A percentile compares a stretch with the other conserved stretches of the same genome.
These are phyloP conservation scores for Columba livia DNA, from an alignment of 2,113 vertebrate genomes.

Conservation along the genomic window DNA sequence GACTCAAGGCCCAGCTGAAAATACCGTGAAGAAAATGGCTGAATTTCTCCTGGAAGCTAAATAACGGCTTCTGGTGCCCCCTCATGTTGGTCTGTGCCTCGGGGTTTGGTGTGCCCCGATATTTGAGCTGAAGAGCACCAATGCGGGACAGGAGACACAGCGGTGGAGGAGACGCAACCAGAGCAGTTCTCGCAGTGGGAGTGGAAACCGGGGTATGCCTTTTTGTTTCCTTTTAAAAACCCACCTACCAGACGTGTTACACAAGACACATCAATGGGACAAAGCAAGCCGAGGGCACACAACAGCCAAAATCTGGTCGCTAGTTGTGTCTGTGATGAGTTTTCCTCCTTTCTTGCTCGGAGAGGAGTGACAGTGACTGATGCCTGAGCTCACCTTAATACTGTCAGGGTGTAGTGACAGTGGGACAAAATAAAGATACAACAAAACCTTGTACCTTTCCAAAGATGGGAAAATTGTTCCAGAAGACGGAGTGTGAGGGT, in stretches of 20 bases:
- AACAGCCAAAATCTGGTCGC: not conserved
- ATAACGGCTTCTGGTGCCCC: not conserved
- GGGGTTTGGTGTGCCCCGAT: not conserved
- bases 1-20: slow-evolving; percentile 12
- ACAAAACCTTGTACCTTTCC: slow-evolving; percentile 24
- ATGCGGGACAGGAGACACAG: not conserved
- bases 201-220: not conserved
- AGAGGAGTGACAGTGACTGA: not conserved
- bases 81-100: not conserved
- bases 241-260: not conserved
- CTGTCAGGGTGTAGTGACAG: not conserved
- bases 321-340: not conserved
- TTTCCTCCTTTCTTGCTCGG: not conserved
- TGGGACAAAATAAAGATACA: slow-evolving; percentile 7
- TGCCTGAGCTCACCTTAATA: not conserved
- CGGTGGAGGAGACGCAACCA: not conserved
- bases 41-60: not conserved
- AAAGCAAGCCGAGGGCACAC: not conserved
- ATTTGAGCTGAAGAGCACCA: slow-evolving; percentile 8
- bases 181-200: not conserved
- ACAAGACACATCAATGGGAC: not conserved
- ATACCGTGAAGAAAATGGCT: not conserved
- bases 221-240: not conserved
- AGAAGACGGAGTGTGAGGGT: slow-evolving; percentile 1
- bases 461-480: slow-evolving; percentile 21